A percentile compares a stretch with the other conserved stretches of the same genome.
Conservation (phyloP, 2,888 invertebrate species). For the Pilophorus perplexus region DNA sequence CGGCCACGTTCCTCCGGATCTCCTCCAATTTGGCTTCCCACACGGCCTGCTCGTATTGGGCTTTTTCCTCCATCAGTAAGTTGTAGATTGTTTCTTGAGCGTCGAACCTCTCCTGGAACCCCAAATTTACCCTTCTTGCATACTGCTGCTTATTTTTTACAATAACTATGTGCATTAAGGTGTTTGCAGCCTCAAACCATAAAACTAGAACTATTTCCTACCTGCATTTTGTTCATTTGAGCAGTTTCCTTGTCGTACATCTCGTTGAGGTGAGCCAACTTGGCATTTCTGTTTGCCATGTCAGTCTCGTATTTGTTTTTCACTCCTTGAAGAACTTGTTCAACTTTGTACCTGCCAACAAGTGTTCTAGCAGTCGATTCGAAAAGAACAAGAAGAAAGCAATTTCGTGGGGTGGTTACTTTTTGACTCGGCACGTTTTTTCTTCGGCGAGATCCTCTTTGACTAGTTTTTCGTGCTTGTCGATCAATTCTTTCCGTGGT, state of each 20-base stretch:
- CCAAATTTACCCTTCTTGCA: no score
- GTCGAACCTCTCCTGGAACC: constrained; percentile 49
- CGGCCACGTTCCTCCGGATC: constrained; percentile 50
- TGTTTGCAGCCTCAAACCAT: background rate
- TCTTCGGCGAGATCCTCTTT: constrained; percentile 57
- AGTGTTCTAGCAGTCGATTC: no score
- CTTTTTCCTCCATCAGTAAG: constrained; percentile 60
- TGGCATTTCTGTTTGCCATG: constrained; percentile 59
- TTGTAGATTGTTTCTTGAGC: constrained; percentile 59
- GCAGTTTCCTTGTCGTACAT: constrained; percentile 56
- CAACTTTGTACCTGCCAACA: constrained; percentile 60
- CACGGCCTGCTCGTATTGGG: constrained; percentile 58
- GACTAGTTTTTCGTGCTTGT: constrained; percentile 54
- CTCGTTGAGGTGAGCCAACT: constrained; percentile 57
- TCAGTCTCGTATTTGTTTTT: constrained; percentile 61
- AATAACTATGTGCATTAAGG: no score
- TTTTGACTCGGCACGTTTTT: constrained; percentile 57
- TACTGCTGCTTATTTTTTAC: no score
- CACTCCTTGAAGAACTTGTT: constrained; percentile 60
- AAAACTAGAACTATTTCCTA: background rate
- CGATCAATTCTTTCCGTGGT: constrained; percentile 23
- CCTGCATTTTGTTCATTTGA: constrained; percentile 26
- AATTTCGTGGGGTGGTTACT: constrained; percentile 21
- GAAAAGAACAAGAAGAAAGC: background rate
- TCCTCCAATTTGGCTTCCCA: constrained; percentile 55